Base-by-base conservation (phyloP, 2,113 vertebrate genomes). In the Plecturocebus donacophilus region DNA sequence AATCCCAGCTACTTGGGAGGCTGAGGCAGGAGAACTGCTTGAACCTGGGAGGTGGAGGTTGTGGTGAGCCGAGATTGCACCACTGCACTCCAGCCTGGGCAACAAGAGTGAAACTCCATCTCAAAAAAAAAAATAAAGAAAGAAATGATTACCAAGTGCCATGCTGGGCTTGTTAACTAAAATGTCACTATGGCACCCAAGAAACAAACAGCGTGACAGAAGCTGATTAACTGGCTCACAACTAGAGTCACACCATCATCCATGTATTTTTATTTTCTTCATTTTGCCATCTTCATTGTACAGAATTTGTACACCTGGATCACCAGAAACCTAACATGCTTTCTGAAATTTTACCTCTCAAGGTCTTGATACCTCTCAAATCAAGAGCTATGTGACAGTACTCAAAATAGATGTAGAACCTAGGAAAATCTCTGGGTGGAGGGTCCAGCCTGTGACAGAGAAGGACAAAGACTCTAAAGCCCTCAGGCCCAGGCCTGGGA, bases 401-500 rank as follows among this genome's bases (percentile, higher is more conserved):
- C 9, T 40, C 19, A 85, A 16, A 52, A 52, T 45, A 82, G 52
- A 54, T 35, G 27, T 1, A 40, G 40, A 66, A 58, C 9, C 75
- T 14, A 47, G 40, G 54, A 27, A 42, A 70, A 54, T 7, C 35
- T 47, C 47, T 80, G 68, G 12, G 12, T 0, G 3, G 2, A 20
- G 13, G 0, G 1, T 20, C 8, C 25, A n/a, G 68, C 25, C n/a
- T 0, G 0, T 21, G 27, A 30, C 3, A 0, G 0, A 1, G 0
- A 20, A 49, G 23, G 1, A 70, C 3, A n/a, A 0, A 30, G 79
- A 54, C 35, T 3, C 56, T 30, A 92, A 54, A 47, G 30, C 58
- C 9, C 32, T 27, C 38, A 40, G 47, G 40, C 6, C 52, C 14
- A n/a, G 70, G 6, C 8, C 9, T 13, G 16, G 32, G 7, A 40